Conservation (phyloP, 2,888 invertebrate species). For the Noctua janthe region DNA sequence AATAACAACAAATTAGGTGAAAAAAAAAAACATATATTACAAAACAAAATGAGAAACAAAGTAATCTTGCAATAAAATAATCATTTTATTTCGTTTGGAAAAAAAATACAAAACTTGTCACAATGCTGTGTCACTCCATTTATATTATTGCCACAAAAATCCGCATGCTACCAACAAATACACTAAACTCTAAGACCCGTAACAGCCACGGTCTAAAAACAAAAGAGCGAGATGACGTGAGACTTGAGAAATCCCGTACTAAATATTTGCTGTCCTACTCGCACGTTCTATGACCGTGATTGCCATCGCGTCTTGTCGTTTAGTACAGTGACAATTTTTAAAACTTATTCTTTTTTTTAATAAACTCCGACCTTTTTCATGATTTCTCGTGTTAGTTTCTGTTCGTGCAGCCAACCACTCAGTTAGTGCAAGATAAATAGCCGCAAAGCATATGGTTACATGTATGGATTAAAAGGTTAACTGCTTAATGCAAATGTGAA, state of each 20-base stretch:
- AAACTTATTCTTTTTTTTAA: background rate
- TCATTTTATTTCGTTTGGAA: background rate
- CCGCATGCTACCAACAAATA: conserved; percentile 4
- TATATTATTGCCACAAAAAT: background rate
- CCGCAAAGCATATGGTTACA: conserved; percentile 55
- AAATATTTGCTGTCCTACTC: background rate
- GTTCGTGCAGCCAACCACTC: conserved; percentile 32
- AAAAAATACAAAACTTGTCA: background rate
- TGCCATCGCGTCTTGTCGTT: background rate
- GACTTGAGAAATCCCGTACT: background rate
- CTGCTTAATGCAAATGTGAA: background rate
- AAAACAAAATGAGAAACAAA: background rate
- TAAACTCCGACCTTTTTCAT: background rate
- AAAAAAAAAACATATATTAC: background rate
- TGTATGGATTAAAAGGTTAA: conserved; percentile 18
- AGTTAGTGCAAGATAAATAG: conserved; percentile 32
- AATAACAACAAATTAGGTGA: conserved; percentile 17
- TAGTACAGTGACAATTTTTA: background rate
- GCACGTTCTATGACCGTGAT: conserved; percentile 4
- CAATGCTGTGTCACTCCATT: no score
- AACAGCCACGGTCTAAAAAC: background rate
- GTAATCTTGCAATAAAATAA: background rate
- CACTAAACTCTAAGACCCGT: background rate
- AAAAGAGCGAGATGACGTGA: background rate
- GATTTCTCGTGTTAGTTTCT: conserved; percentile 8